Conservation (phyloP, 1,140 invertebrate genomes). For the Bombus ignitus region DNA sequence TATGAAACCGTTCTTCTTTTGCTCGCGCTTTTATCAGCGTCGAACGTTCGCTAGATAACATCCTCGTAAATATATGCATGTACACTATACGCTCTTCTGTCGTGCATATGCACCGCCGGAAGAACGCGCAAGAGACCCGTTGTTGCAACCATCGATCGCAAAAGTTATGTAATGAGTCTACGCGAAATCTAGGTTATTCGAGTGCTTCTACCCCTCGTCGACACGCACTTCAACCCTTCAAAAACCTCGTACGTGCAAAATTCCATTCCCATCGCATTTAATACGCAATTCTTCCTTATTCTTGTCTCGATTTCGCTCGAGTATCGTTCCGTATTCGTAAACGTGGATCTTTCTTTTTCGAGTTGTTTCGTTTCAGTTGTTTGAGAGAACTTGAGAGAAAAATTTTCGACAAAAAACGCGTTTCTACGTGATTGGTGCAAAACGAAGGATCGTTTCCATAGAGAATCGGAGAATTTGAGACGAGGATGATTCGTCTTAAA, state of each 20-base stretch:
- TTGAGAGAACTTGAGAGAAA: neutral
- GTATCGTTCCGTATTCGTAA: neutral
- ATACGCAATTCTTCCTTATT: neutral
- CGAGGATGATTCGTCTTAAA: neutral
- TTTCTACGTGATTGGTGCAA: too few species aligned
- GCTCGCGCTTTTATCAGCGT: conserved; percentile 56
- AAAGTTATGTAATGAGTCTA: conserved; percentile 68
- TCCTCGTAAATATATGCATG: conserved; percentile 12
- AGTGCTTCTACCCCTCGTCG: conserved; percentile 35
- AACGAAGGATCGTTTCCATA: too few species aligned
- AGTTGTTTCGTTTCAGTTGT: neutral
- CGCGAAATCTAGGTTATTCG: conserved; percentile 64
- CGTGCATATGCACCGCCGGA: conserved; percentile 32
- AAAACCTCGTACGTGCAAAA: neutral
- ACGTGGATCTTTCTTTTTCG: neutral
- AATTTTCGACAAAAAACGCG: too few species aligned
- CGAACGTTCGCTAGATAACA: conserved; percentile 54
- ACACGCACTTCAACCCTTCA: conserved; percentile 18
- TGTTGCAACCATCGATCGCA: conserved; percentile 60
- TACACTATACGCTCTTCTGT: neutral
- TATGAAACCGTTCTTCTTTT: conserved; percentile 49
- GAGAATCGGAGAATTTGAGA: too few species aligned
- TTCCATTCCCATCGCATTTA: neutral
- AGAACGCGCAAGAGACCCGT: conserved; percentile 31
- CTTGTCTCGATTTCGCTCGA: neutral